These are phyloP conservation scores for Anarsia innoxiella DNA, from an alignment of 2,888 invertebrate genomes.

Conservation along the genomic window DNA sequence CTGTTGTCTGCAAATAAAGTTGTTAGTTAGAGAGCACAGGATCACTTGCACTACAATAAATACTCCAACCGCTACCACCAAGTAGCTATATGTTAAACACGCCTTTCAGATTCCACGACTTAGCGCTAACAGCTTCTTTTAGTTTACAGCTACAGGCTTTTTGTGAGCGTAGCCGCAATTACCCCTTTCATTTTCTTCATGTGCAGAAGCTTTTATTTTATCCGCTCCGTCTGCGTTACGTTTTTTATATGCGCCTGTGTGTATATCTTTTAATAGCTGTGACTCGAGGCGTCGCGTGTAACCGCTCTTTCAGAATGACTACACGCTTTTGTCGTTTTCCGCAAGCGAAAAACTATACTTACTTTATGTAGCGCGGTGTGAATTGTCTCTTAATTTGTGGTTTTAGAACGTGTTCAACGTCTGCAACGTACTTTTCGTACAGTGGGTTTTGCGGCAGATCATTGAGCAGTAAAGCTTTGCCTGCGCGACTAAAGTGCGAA, in stretches of 20 bases:
- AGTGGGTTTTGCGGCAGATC: too few relatives aligned
- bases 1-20: neutral
- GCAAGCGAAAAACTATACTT: conserved; percentile 35
- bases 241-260: conserved; percentile 37
- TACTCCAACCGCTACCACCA: too few relatives aligned
- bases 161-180: conserved; percentile 53
- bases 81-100: conserved; percentile 24
- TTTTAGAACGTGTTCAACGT: conserved; percentile 34
- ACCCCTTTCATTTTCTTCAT: conserved; percentile 54
- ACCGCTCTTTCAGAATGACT: conserved; percentile 38
- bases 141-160: conserved; percentile 52
- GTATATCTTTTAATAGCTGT: conserved; percentile 51
- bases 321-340: conserved; percentile 18
- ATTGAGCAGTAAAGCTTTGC: conserved; percentile 56
- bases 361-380: conserved; percentile 30
- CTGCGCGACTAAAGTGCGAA: conserved; percentile 34
- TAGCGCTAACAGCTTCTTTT: conserved; percentile 52
- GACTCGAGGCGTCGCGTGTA: conserved; percentile 32
- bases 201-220: conserved; percentile 56
- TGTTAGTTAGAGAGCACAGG: too few relatives aligned
- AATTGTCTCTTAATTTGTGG: conserved; percentile 51
- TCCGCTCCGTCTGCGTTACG: conserved; percentile 41
- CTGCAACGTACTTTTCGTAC: conserved; percentile 22
- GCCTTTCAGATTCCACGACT: conserved; percentile 41
- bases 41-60: conserved; percentile 31